Evolutionary conservation across 2,888 invertebrate species (phyloP), one percentile per base, ranked within the genome.

Genomic region (Epicampocera succincta): DNA sequence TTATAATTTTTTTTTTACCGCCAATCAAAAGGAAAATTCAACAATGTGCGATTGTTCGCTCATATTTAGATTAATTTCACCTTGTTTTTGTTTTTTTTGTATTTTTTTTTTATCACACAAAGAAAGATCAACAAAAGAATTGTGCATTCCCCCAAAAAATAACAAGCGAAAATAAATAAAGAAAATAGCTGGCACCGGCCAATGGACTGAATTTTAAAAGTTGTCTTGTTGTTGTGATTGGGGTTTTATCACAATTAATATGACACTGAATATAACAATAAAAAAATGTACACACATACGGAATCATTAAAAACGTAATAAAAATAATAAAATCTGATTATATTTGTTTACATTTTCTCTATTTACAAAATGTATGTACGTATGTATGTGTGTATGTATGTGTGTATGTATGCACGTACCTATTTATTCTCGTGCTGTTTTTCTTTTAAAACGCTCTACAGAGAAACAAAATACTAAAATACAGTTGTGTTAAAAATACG

Each of bases 171-270:
- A 56, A 69, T 66, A 74, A 73, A 58, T 15, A 65, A 65, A 44
- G 52, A 44, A 29, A 44, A 33, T 25, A 25, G 2, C 3, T 33
- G 9, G 9, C 25, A 46, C 15, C 42, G 17, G 29, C 40, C 56
- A 58, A 40, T 33, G 33, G 63, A 56, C n/a, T 66, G 40, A 58
- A 29, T 29, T 40, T 56, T 25, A 4, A 40, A 33, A 66, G 44
- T 38, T 52, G 33, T 60, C 13, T 76, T 69, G 46, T 76, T 46
- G 48, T 54, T 40, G 44, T 38, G 33, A 17, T 63, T 40, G n/a
- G 21, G 33, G 8, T 42, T 61, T 66, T 81, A 77, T 81, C 77
- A 65, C 77, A 73, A 81, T 81, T 81, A 81, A 81, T 82, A 71
- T 78, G 77, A 82, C 82, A 74, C 56, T 81, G 81, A 81, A 82